phyloP scores from a whole-genome alignment of 2,888 invertebrate genomes.

The Netelia fuscicornis region DNA sequence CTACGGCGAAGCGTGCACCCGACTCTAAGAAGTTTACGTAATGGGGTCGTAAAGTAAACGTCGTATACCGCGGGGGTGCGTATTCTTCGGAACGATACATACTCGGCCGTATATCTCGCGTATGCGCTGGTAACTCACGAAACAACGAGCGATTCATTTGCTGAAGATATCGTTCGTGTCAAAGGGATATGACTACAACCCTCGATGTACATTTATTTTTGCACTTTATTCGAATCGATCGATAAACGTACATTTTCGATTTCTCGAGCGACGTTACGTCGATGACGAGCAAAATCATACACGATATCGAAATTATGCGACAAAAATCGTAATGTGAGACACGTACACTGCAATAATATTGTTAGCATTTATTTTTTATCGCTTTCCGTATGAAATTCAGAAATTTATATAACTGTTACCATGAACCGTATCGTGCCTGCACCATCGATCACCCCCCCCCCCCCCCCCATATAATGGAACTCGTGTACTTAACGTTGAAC shows the following conservation, averaged over 20 bases:
- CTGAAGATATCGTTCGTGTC: too few relatives aligned
- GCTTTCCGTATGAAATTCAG: too few relatives aligned
- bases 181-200: too few relatives aligned
- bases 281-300: background rate
- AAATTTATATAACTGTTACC: too few relatives aligned
- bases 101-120: constrained; percentile 21
- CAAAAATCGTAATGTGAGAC: background rate
- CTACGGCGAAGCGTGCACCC: background rate
- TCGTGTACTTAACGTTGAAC: too few relatives aligned
- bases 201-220: background rate
- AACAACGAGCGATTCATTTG: too few relatives aligned
- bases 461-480: too few relatives aligned
- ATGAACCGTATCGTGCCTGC: too few relatives aligned
- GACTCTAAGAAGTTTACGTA: constrained; percentile 69
- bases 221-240: constrained; percentile 39
- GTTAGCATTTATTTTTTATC: too few relatives aligned
- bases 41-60: constrained; percentile 71
- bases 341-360: too few relatives aligned
- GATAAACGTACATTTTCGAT: constrained; percentile 28
- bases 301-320: background rate
- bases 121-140: background rate
- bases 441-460: too few relatives aligned
- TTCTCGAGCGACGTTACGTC: background rate
- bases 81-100: constrained; percentile 51
- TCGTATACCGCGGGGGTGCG: constrained; percentile 59